Evolutionary conservation across 1,140 invertebrate species (phyloP).

Genomic region (Drosophila sproati): DNA sequence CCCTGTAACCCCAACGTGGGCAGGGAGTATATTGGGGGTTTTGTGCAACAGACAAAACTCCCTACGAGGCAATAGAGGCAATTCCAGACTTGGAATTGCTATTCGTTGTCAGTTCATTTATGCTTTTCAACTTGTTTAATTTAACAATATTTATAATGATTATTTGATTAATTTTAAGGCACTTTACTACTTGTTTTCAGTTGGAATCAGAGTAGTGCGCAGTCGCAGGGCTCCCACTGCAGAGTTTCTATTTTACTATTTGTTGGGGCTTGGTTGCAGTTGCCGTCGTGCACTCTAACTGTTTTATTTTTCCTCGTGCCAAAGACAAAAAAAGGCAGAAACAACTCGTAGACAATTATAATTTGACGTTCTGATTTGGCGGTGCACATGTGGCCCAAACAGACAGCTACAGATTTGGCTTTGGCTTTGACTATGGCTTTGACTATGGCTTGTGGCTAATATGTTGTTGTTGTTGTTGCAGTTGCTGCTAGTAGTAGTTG

Average conservation of each 20-base stretch:
- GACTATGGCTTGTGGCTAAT: slow-evolving; percentile 31
- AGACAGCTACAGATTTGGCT: slow-evolving; percentile 32
- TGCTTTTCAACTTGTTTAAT: too few species aligned
- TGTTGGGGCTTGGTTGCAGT: slow-evolving; percentile 55
- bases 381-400: slow-evolving; percentile 61
- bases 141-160: too few species aligned
- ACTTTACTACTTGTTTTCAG: too few species aligned
- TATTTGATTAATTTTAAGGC: too few species aligned
- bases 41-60: neutral
- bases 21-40: neutral
- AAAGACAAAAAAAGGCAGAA: slow-evolving; percentile 13
- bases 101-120: too few species aligned
- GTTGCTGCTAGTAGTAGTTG: slow-evolving; percentile 18
- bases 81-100: too few species aligned
- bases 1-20: neutral
- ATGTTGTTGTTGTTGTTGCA: slow-evolving; percentile 18
- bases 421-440: slow-evolving; percentile 36
- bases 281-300: slow-evolving; percentile 66
- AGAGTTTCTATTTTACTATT: neutral
- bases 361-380: slow-evolving; percentile 83
- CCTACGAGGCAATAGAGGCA: too few species aligned
- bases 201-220: too few species aligned
- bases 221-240: too few species aligned
- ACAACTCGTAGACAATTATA: slow-evolving; percentile 76
- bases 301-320: slow-evolving; percentile 42